Evolutionary conservation across 2,113 vertebrate species (phyloP).

Genomic region (Telmatochromis sp.): DNA sequence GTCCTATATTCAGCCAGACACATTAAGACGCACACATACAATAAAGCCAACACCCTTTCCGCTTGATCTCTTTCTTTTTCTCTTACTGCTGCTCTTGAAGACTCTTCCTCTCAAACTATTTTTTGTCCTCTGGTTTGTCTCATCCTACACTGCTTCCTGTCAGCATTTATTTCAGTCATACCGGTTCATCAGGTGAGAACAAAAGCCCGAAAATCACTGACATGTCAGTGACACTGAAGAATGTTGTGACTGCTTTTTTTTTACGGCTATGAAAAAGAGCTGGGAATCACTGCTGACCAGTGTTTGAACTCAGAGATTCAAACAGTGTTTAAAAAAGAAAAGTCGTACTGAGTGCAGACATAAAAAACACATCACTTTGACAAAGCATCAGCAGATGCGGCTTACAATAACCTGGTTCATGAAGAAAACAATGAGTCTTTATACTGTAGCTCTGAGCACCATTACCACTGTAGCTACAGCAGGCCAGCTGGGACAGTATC

Average conservation of each 20-base stretch:
- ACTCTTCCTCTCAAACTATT: not conserved
- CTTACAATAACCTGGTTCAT: not conserved
- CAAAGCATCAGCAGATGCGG: not conserved
- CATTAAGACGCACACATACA: not conserved
- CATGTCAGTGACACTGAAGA: not conserved
- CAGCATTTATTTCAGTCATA: not conserved
- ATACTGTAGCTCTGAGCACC: not conserved
- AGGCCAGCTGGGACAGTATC: not conserved
- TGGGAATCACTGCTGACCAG: not conserved
- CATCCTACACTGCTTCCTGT: not conserved
- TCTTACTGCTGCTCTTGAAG: not conserved
- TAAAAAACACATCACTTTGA: not conserved
- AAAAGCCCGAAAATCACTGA: not conserved
- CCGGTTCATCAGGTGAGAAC: not conserved
- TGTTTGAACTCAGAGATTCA: not conserved
- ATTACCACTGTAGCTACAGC: not conserved
- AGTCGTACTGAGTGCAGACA: not conserved
- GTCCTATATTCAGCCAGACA: not conserved
- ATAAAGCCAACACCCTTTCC: not conserved
- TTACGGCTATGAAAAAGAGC: not conserved
- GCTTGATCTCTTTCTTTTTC: not conserved
- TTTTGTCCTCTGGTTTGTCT: not conserved
- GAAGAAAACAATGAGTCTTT: not conserved
- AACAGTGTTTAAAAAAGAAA: not conserved
- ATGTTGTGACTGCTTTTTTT: not conserved